phyloP scores from a whole-genome alignment of 2,888 invertebrate species.

The Zeuzera pyrina region DNA sequence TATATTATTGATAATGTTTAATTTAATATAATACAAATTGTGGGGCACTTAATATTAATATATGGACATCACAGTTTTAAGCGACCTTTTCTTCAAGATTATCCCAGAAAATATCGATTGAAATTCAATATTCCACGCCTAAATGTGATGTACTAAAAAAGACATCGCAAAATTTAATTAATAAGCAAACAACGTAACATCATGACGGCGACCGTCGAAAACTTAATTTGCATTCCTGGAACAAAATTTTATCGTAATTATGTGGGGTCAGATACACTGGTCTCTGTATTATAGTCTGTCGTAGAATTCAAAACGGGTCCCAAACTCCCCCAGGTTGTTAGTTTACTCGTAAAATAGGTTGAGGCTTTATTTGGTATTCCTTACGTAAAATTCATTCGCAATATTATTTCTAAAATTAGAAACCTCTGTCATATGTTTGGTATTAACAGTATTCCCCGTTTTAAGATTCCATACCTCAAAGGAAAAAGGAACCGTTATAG shows the following conservation, averaged over 20 bases:
- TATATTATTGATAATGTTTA: too few relatives aligned
- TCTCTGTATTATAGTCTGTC: conserved; percentile 12
- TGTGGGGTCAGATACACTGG: conserved; percentile 27
- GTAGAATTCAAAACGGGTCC: conserved; percentile 16
- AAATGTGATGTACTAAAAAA: conserved; percentile 16
- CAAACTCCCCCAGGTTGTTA: conserved; percentile 14
- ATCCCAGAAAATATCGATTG: conserved; percentile 18
- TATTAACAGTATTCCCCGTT: too few relatives aligned
- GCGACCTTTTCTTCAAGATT: too few relatives aligned
- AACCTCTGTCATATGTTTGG: too few relatives aligned
- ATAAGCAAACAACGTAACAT: conserved; percentile 31
- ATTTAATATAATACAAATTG: too few relatives aligned
- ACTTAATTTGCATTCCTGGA: conserved; percentile 40
- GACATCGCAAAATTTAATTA: conserved; percentile 16
- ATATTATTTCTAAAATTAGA: conserved; percentile 7
- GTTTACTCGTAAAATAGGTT: conserved; percentile 15
- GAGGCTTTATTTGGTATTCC: conserved; percentile 12
- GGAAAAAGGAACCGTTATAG: too few relatives aligned
- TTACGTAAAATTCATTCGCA: conserved; percentile 9
- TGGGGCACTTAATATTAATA: too few relatives aligned
- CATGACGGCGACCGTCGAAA: conserved; percentile 19
- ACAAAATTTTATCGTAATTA: conserved; percentile 41
- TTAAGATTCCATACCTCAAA: too few relatives aligned
- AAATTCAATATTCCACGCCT: conserved; percentile 16
- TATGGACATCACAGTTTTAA: too few relatives aligned